Percentiles rank a stretch among this genome's conserved stretches.
Evolutionary conservation across 2,113 vertebrate genomes (phyloP).

Genomic region (Vireo altiloquus): DNA sequence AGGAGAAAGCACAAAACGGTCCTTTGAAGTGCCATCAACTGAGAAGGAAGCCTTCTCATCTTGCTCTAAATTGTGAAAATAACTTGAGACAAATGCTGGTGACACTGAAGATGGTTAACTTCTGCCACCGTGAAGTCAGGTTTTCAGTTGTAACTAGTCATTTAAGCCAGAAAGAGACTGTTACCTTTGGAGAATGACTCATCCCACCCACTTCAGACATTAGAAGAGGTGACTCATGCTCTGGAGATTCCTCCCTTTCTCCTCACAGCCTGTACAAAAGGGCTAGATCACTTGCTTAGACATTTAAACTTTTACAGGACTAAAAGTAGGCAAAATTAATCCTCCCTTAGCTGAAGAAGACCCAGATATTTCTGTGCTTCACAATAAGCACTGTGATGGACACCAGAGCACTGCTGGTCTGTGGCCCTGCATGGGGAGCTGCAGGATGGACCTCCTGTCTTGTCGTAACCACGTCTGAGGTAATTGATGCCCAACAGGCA

Average conservation of each 20-base stretch:
- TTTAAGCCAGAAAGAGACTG: slow-evolving; percentile 19
- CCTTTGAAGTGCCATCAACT: neutral
- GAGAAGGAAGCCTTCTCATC: neutral
- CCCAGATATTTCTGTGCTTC: neutral
- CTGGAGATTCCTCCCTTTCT: slow-evolving; percentile 5
- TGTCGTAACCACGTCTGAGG: neutral
- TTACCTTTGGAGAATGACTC: slow-evolving; percentile 48
- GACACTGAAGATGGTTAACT: neutral
- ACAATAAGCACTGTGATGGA: neutral
- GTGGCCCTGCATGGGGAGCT: neutral
- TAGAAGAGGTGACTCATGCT: slow-evolving; percentile 41
- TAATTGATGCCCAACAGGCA: neutral
- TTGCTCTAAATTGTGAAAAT: neutral
- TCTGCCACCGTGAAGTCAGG: neutral
- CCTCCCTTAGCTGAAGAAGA: neutral
- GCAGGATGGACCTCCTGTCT: neutral
- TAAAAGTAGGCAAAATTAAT: neutral
- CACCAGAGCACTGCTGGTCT: neutral
- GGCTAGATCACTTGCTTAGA: neutral
- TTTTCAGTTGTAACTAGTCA: neutral
- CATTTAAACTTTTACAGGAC: neutral
- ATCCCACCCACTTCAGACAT: slow-evolving; percentile 53
- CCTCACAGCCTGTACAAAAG: neutral
- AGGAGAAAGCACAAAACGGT: neutral
- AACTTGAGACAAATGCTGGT: neutral